Base-by-base conservation (phyloP, 2,113 vertebrate species). In the Lepisosteus oculatus region DNA sequence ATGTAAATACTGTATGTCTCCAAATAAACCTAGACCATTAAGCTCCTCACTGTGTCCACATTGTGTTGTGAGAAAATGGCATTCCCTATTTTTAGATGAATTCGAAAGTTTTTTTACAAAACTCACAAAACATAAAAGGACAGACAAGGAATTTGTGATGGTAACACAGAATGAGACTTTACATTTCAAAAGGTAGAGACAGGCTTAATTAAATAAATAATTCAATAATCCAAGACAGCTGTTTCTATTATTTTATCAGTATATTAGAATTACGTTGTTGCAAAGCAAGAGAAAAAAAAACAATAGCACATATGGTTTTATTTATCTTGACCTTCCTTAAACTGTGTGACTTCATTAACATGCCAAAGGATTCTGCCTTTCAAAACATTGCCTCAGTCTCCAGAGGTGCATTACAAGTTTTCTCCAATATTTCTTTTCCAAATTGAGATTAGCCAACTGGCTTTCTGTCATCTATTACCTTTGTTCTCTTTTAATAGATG, bases 301-400 rank as follows among this genome's bases (percentile, higher is more conserved):
- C 51, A 47, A 56, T 65, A 41, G 63, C 62, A 15, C 77, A 79
- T 61, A 29, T 75, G 77, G 67, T 71, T 79, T 67, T 55, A 8
- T 66, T 78, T 77, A 70, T 54, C 63, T 55, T 3, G 1, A 68
- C 69, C 56, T 61, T 71, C 68, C 69, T 54, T 4, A 0, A 57
- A 67, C 74, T 55, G 65, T 75, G 72, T 63, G 11, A 65, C 71
- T 71, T 73, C 56, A 69, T 51, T 51, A 70, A 67, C 62, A 56
- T 43, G 75, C 79, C 79, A 80, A 79, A 74, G 81, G 65, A 80
- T 63, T 78, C 80, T 77, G 72, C 5, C 4, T 75, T 71, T 67
- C 68, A 56, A 75, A 79, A 81, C 77, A 75, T 72, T 56, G 29
- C 47, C 56, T 44, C 42, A 15, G 65, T 45, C 66, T 70, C 61